Base-by-base conservation (phyloP, 1,140 invertebrate species). In the Adelges cooleyi region DNA sequence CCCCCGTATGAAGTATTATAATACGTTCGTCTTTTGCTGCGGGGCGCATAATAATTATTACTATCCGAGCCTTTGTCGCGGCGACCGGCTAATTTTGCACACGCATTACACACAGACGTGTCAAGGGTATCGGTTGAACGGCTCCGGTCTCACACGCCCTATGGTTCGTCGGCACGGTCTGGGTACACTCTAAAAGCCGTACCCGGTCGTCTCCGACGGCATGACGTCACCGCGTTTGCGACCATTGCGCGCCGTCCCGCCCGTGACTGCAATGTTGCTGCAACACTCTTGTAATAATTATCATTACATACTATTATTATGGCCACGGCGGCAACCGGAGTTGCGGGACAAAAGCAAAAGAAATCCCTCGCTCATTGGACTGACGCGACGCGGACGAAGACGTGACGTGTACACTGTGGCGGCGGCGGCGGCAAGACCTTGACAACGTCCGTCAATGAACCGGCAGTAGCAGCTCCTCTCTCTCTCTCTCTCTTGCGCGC, bases 371-470 rank as follows among this genome's bases (percentile, higher is more conserved):
- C n/a, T n/a, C n/a, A n/a, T n/a, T n/a, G n/a, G n/a, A n/a, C n/a
- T n/a, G n/a, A n/a, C n/a, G n/a, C n/a, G n/a, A n/a, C n/a, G n/a
- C n/a, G n/a, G n/a, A n/a, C n/a, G n/a, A n/a, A n/a, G n/a, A n/a
- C n/a, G n/a, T 18, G 44, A 48, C 15, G 44, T 20, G 44, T 9
- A 44, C 40, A 17, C 3, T 44, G 54, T 22, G 11, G 20, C 48
- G 11, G 11, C 48, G 48, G 17, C 17, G 17, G 44, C 11, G 17
- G 17, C n/a, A 11, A 29, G 42, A 44, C 54, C 54, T 59, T 59
- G 54, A 46, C 54, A 59, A 59, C 54, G 54, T 59, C 54, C 54
- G 54, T 59, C 54, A 59, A 59, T 59, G 54, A 59, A 59, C 54
- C 54, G 42, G 40, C 54, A 11, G 23, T n/a, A 23, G 54, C 3